Conservation (phyloP, 2,113 vertebrate genomes). For the Hippocampus comes region DNA sequence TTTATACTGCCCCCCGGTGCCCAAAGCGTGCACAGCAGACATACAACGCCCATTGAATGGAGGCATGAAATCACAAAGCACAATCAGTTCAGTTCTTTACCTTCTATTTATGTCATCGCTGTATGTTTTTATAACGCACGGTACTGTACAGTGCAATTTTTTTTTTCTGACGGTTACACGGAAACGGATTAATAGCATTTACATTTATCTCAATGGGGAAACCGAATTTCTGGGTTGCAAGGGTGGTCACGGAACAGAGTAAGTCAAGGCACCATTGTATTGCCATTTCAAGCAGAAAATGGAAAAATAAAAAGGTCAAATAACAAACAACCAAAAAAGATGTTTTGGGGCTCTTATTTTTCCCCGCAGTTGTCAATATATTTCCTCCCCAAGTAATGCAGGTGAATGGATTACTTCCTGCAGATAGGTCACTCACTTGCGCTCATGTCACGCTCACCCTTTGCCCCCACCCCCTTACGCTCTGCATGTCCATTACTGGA, state of each 20-base stretch:
- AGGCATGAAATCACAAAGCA: not conserved
- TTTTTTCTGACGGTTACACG: too few species aligned
- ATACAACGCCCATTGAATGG: not conserved
- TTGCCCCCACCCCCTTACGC: not conserved
- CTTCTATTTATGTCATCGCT: too few species aligned
- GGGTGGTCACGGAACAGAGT: not conserved
- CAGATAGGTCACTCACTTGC: not conserved
- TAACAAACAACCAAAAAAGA: too few species aligned
- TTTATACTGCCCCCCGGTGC: not conserved
- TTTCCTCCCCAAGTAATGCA: not conserved
- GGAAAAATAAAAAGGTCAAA: not conserved
- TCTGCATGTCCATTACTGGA: constrained; percentile 16
- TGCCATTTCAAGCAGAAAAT: not conserved
- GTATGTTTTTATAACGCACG: too few species aligned
- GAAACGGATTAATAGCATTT: too few species aligned
- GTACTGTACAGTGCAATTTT: too few species aligned
- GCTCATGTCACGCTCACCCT: not conserved
- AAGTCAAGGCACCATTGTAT: not conserved
- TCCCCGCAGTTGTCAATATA: not conserved
- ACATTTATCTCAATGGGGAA: too few species aligned
- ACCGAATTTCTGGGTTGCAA: too few species aligned
- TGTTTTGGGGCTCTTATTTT: too few species aligned
- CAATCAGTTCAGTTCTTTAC: not conserved
- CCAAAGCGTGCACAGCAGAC: not conserved
- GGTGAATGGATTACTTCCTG: not conserved